phyloP scores from a whole-genome alignment of 2,797 vertebrate genomes.

The Falco naumanni region DNA sequence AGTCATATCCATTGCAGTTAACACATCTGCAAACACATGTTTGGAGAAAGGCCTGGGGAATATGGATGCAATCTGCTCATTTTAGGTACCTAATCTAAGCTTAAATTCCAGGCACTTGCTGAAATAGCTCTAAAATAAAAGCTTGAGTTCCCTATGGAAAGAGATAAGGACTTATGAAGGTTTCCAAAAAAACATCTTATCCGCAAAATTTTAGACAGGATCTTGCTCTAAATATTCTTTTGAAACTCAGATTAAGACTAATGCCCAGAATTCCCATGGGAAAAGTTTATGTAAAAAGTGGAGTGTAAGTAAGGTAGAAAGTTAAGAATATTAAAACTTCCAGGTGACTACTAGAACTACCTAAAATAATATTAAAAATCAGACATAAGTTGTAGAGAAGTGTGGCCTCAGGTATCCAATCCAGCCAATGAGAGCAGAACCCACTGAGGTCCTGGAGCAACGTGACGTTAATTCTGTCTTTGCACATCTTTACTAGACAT shows the following conservation, averaged over 20 bases:
- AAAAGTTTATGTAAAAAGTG: background rate
- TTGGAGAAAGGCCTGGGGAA: constrained; percentile 29
- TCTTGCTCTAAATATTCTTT: background rate
- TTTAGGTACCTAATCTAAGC: constrained; percentile 1
- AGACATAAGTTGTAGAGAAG: background rate
- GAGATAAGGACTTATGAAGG: background rate
- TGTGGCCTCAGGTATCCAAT: background rate
- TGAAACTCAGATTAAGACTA: background rate
- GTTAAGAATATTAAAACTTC: background rate
- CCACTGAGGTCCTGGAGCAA: background rate
- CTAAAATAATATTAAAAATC: background rate
- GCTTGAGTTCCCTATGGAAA: background rate
- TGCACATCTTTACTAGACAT: background rate
- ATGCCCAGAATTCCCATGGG: background rate
- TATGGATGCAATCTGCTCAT: constrained; percentile 11
- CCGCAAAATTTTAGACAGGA: background rate
- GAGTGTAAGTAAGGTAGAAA: background rate
- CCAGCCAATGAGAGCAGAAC: background rate
- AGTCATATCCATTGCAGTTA: constrained; percentile 35
- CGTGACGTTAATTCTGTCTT: background rate
- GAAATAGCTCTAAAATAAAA: background rate
- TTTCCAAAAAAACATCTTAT: background rate
- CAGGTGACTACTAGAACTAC: background rate
- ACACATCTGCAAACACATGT: constrained; percentile 45
- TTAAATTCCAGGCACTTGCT: background rate